phyloP scores from a whole-genome alignment of 2,113 vertebrate species.

The Sclerurus mexicanus region DNA sequence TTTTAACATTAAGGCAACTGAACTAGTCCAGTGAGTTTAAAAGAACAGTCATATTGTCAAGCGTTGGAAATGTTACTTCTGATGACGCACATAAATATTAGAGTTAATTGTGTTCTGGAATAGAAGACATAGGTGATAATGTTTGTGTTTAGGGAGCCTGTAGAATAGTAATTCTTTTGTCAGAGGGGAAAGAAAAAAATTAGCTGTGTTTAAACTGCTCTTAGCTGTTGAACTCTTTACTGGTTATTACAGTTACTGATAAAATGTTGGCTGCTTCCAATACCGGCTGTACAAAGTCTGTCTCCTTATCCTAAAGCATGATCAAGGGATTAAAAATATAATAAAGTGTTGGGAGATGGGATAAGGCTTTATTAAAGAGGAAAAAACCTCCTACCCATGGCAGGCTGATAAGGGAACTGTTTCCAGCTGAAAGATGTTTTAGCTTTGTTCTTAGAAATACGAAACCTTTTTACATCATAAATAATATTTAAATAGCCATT shows the following conservation, averaged over 20 bases:
- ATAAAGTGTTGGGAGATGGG: not conserved
- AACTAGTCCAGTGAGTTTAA: slow-evolving; percentile 33
- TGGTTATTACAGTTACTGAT: not conserved
- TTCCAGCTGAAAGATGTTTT: not conserved
- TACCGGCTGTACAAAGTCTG: not conserved
- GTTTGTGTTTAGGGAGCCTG: not conserved
- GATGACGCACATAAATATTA: not conserved
- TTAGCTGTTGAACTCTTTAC: not conserved
- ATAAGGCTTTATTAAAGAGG: not conserved
- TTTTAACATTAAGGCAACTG: not conserved
- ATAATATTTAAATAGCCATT: not conserved
- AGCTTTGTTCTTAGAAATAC: not conserved
- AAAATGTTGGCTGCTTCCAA: not conserved
- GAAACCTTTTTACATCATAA: not conserved
- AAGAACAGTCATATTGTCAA: slow-evolving; percentile 26
- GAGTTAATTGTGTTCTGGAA: not conserved
- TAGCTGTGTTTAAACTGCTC: not conserved
- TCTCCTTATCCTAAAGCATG: not conserved
- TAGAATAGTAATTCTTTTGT: slow-evolving; percentile 29
- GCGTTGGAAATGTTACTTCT: not conserved
- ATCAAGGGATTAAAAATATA: not conserved
- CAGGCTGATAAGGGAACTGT: not conserved
- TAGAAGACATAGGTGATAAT: not conserved
- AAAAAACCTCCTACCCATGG: not conserved
- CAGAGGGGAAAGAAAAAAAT: not conserved